These are phyloP conservation scores for Tachyglossus aculeatus DNA, from an alignment of 2,797 vertebrate species.

Conservation along the genomic window DNA sequence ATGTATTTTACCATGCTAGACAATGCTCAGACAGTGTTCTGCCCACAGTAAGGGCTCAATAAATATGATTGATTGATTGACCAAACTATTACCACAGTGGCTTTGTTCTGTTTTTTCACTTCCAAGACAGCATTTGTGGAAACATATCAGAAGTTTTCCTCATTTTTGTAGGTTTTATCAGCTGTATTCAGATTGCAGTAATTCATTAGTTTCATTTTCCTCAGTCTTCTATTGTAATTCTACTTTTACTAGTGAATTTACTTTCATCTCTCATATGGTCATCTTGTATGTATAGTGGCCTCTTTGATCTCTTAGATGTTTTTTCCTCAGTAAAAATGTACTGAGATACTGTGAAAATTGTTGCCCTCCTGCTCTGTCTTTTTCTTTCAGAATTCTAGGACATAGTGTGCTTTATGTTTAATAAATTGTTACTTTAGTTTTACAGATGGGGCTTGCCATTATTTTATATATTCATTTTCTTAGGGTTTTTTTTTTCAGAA, in stretches of 20 bases:
- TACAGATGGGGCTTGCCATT: too few species aligned
- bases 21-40: too few species aligned
- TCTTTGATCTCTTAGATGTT: conserved; percentile 22
- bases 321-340: neutral
- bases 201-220: conserved; percentile 21
- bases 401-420: neutral
- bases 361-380: neutral
- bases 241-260: conserved; percentile 35
- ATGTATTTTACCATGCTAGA: neutral
- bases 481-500: too few species aligned
- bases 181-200: neutral
- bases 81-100: neutral
- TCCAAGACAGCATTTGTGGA: conserved; percentile 15
- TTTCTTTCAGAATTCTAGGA: neutral
- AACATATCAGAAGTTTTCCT: conserved; percentile 6
- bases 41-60: too few species aligned
- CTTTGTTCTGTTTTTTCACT: conserved; percentile 6
- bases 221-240: conserved; percentile 15
- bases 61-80: too few species aligned
- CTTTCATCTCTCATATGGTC: conserved; percentile 28
- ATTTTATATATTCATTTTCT: too few species aligned
- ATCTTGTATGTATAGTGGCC: neutral
- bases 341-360: conserved; percentile 17
- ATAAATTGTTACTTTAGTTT: neutral
- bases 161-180: conserved; percentile 18